Evolutionary conservation across 2,797 vertebrate genomes (phyloP).

Genomic region (Brotula barbata): DNA sequence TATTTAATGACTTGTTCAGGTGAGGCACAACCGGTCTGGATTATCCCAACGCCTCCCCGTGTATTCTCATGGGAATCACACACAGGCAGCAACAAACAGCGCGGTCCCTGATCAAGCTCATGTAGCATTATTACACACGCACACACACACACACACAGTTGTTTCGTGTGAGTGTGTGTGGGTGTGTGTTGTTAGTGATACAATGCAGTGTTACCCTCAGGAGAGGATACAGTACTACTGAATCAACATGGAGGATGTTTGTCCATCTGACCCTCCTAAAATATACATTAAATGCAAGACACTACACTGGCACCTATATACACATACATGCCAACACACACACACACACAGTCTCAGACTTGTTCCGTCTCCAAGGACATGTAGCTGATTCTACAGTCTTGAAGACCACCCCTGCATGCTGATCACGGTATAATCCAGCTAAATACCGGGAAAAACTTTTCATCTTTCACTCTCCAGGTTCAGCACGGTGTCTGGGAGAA

Average conservation of each 20-base stretch:
- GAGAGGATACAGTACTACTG: conserved; percentile 43
- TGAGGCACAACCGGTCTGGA: conserved; percentile 56
- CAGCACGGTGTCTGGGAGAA: conserved; percentile 19
- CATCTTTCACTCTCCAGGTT: conserved; percentile 38
- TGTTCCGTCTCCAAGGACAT: conserved; percentile 54
- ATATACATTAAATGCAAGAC: conserved; percentile 50
- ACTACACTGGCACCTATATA: conserved; percentile 26
- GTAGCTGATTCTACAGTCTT: conserved; percentile 54
- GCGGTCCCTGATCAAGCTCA: conserved; percentile 29
- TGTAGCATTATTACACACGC: conserved; percentile 47
- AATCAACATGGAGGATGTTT: conserved; percentile 66
- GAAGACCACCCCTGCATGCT: conserved; percentile 50
- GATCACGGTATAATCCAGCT: conserved; percentile 60
- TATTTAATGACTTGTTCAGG: conserved; percentile 63
- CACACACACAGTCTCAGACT: conserved; percentile 17
- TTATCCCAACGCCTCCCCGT: conserved; percentile 64
- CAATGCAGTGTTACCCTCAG: conserved; percentile 30
- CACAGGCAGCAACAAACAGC: conserved; percentile 55
- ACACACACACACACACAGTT: conserved; percentile 14
- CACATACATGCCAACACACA: conserved; percentile 28
- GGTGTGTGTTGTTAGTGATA: conserved; percentile 36
- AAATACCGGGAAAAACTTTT: conserved; percentile 53
- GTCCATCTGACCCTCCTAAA: conserved; percentile 56
- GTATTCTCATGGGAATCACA: conserved; percentile 50
- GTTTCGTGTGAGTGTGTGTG: too few species aligned